Evolutionary conservation across 2,888 invertebrate species (phyloP), one percentile per base, ranked within the genome.

Genomic region (Hirtodrosophila confusa): DNA sequence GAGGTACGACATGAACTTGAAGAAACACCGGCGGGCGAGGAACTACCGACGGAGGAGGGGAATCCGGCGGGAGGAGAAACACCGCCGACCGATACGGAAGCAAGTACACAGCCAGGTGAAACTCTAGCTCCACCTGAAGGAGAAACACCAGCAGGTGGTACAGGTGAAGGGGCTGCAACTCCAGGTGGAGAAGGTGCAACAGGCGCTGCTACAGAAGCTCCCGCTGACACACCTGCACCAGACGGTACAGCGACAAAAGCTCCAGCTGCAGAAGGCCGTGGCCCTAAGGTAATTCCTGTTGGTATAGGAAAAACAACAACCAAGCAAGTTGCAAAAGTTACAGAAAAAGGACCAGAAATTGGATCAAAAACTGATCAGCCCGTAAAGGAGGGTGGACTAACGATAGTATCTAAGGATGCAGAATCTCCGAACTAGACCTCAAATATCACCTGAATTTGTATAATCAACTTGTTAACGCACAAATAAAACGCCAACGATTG

Each of bases 401-500:
- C 54, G 31, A 43, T 23, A 9, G n/a, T 3, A 12, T 5, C 9
- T 12, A 4, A 24, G n/a, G n/a, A 35, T 35, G 12, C n/a, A 12
- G 41, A 11, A 31, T 3, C 23, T n/a, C 44, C 17, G 12, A 24
- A 50, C 7, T 40, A 55, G 44, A 7, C 27, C 24, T 49, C 40
- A 10, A 43, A 31, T 12, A 31, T 31, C 31, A 9, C 7, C n/a
- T 33, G 12, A 48, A 27, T 44, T 51, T 55, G 10, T 72, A 6
- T 44, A 61, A 47, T 47, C 44, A 24, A 33, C 7, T 44, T 44
- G 36, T 12, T 29, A 10, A 24, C 10, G 17, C 61, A 61, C 17
- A 50, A 63, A 69, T 74, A 60, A 74, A 72, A 58, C 9, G 58
- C 35, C 23, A 54, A 6, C 10, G 10, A 51, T 24, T 41, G 6